Evolutionary conservation across 2,888 invertebrate species (phyloP).

Genomic region (Cataglyphis altisquamis): DNA sequence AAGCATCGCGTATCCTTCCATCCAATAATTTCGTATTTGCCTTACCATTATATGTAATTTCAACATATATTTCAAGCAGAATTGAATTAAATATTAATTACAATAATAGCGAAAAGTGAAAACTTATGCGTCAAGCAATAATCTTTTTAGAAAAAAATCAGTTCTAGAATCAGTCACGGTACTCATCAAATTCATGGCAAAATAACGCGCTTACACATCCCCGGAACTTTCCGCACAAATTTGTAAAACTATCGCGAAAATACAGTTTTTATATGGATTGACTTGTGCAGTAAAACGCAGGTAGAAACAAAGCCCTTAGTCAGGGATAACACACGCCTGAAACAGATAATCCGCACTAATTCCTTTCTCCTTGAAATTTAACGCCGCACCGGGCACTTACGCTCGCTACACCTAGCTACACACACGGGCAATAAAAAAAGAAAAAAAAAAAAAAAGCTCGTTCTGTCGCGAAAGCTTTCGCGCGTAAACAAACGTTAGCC

Average conservation of each 20-base stretch:
- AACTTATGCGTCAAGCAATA: not conserved
- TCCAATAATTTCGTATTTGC: not conserved
- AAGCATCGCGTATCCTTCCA: not conserved
- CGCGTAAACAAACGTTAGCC: constrained; percentile 65
- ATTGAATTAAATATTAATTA: not conserved
- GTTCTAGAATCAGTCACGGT: not conserved
- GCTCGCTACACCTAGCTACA: constrained; percentile 5
- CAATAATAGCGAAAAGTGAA: not conserved
- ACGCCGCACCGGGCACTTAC: constrained; percentile 21
- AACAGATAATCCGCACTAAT: constrained; percentile 29
- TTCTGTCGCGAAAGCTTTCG: constrained; percentile 52
- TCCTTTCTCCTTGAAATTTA: constrained; percentile 25
- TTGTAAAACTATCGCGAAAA: not conserved
- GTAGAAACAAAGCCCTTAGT: not conserved
- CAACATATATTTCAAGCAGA: not conserved
- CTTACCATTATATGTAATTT: not conserved
- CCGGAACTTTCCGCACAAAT: not conserved
- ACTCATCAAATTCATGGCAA: not conserved
- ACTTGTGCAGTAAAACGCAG: not conserved
- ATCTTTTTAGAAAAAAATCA: not conserved
- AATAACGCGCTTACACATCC: not conserved
- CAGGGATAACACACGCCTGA: not conserved
- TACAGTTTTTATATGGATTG: not conserved
- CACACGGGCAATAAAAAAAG: not conserved
- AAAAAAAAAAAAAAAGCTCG: constrained; percentile 11